A percentile compares a stretch with the other conserved stretches of the same genome.
Conservation (phyloP, 1,140 invertebrate species). For the Helicoverpa zea region DNA sequence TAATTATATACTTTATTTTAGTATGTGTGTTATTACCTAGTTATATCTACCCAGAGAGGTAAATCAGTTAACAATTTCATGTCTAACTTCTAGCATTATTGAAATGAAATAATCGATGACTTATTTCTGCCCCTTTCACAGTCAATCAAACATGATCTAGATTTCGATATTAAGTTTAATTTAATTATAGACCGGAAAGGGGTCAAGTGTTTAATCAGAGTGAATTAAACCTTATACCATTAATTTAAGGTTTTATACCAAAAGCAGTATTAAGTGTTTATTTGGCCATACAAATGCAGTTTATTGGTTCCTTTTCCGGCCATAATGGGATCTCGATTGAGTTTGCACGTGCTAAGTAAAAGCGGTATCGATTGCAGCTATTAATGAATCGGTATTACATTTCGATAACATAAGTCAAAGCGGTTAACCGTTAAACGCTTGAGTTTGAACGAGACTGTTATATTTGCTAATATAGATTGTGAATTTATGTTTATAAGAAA, state of each 20-base stretch:
- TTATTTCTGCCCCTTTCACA: neutral
- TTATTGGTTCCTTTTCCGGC: slow-evolving; percentile 44
- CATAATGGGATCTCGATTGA: slow-evolving; percentile 46
- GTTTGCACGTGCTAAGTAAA: slow-evolving; percentile 50
- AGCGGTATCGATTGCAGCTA: slow-evolving; percentile 22
- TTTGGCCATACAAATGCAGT: slow-evolving; percentile 35
- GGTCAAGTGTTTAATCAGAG: neutral
- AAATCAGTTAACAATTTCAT: too few species aligned
- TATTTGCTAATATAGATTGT: too few species aligned
- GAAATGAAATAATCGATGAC: too few species aligned
- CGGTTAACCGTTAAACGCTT: neutral
- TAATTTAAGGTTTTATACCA: neutral
- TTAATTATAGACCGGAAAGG: slow-evolving; percentile 26
- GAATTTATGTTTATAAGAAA: too few species aligned
- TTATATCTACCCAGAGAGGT: too few species aligned
- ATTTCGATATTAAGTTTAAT: neutral
- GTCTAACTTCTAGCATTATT: too few species aligned
- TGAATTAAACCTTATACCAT: neutral
- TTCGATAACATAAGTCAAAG: neutral
- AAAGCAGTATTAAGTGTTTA: slow-evolving; percentile 5
- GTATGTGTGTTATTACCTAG: neutral
- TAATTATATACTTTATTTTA: slow-evolving; percentile 51
- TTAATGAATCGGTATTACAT: slow-evolving; percentile 21
- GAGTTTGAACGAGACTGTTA: neutral
- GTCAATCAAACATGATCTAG: neutral